phyloP scores from a whole-genome alignment of 2,888 invertebrate species.

The Sesia apiformis region DNA sequence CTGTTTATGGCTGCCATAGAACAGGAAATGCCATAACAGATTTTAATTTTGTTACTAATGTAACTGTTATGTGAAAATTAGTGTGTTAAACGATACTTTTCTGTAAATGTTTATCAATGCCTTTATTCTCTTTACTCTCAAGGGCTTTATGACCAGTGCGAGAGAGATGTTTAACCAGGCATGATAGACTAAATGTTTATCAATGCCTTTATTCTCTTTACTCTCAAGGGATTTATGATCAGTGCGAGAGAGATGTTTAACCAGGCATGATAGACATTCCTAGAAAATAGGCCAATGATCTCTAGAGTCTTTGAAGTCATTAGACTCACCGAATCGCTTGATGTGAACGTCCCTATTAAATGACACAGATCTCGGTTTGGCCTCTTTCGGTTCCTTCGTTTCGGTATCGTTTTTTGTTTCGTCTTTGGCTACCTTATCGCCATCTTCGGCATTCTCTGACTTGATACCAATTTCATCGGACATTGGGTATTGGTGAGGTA shows the following conservation, averaged over 20 bases:
- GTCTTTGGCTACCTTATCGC: slow-evolving; percentile 46
- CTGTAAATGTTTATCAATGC: background rate
- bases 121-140: background rate
- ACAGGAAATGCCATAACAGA: background rate
- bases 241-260: background rate
- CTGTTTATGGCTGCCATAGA: background rate
- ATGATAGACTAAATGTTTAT: background rate
- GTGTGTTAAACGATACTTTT: slow-evolving; percentile 19
- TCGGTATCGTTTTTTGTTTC: slow-evolving; percentile 34
- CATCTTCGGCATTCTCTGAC: slow-evolving; percentile 54
- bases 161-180: background rate
- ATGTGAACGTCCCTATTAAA: slow-evolving; percentile 94
- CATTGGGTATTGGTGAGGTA: slow-evolving; percentile 59
- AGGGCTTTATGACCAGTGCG: background rate
- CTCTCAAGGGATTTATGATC: background rate
- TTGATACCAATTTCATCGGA: slow-evolving; percentile 57
- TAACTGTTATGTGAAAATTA: slow-evolving; percentile 25
- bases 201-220: background rate
- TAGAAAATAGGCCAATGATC: background rate
- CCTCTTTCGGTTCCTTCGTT: slow-evolving; percentile 63
- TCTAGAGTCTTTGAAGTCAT: background rate
- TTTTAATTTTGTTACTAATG: slow-evolving; percentile 5
- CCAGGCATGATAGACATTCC: background rate
- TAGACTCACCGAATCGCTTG: slow-evolving; percentile 87
- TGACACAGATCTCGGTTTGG: slow-evolving; percentile 82